Conservation (phyloP, 2,888 invertebrate genomes). For the Conomelus anceps region DNA sequence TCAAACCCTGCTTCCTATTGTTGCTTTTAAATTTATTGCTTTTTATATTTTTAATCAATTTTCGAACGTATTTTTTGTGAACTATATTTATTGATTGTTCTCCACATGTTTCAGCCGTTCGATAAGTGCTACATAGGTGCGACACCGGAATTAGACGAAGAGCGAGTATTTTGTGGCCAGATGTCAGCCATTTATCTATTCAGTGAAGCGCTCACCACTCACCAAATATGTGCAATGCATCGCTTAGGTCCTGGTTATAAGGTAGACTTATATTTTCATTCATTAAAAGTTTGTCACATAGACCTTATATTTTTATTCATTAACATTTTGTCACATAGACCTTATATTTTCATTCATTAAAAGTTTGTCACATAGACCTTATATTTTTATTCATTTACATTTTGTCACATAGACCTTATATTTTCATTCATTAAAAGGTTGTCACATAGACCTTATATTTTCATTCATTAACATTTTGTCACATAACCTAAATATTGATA, state of each 20-base stretch:
- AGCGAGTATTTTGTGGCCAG: conserved; percentile 97
- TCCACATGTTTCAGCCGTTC: conserved; percentile 67
- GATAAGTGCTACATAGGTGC: conserved; percentile 99
- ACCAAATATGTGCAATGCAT: conserved; percentile 98
- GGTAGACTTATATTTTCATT: conserved; percentile 49
- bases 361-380: too few relatives aligned
- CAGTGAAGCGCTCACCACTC: conserved; percentile 92
- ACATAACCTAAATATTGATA: conserved; percentile 18
- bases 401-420: too few relatives aligned
- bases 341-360: conserved; percentile 14
- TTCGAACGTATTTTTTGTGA: background rate
- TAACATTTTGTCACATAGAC: too few relatives aligned
- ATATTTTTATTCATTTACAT: too few relatives aligned
- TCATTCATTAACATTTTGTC: too few relatives aligned
- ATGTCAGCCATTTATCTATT: conserved; percentile 99
- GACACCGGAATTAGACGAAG: conserved; percentile 92
- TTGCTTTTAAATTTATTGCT: too few relatives aligned
- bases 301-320: too few relatives aligned
- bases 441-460: too few relatives aligned
- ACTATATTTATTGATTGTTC: background rate
- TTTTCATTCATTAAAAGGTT: background rate
- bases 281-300: too few relatives aligned
- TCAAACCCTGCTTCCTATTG: too few relatives aligned
- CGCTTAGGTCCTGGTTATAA: conserved; percentile 97
- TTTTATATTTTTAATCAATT: background rate